Base-by-base conservation (phyloP, 1,140 invertebrate species). In the Trachymyrmex cornetzi region DNA sequence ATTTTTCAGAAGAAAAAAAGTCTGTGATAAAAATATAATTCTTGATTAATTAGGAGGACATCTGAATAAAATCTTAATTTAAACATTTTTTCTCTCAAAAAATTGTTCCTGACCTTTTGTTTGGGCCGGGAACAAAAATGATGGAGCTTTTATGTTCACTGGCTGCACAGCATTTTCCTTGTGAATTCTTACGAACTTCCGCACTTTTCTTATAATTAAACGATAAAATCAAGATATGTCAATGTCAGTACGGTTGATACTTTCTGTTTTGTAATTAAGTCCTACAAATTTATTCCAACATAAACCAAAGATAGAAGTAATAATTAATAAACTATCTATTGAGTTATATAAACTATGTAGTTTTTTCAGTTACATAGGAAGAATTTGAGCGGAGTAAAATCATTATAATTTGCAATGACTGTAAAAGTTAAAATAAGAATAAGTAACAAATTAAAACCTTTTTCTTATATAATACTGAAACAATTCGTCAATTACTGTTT, bases 181-280 rank as follows among this genome's bases (percentile, higher is more conserved):
- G 16, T 9, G 22, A 71, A 71, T 71, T 19, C 11, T 81, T 22
- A 59, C 53, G 14, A 57, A 81, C 50, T 81, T 81, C 22, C 77
- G 48, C 19, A 57, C 3, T 3, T 27, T 1, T 24, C 6, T 69
- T 69, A 38, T 12, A 67, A 69, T 22, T 44, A 64, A 66, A 79
- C 3, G 24, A 66, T 80, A 69, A 69, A 80, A 55, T 57, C 63
- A 64, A 55, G 9, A 38, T 34, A 53, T 53, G 19, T 48, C 38
- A 9, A n/a, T 24, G 22, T 81, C 50, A 71, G 22, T 38, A 74
- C 66, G 24, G 22, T 48, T 50, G 55, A 63, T 12, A 24, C 38
- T 12, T 67, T 16, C 19, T 38, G 24, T 57, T 66, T 71, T 27
- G 16, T 9, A 24, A 14, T 19, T n/a, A 61, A 59, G 1, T 7